Evolutionary conservation across 2,888 invertebrate species (phyloP).

Genomic region (Sesia apiformis): DNA sequence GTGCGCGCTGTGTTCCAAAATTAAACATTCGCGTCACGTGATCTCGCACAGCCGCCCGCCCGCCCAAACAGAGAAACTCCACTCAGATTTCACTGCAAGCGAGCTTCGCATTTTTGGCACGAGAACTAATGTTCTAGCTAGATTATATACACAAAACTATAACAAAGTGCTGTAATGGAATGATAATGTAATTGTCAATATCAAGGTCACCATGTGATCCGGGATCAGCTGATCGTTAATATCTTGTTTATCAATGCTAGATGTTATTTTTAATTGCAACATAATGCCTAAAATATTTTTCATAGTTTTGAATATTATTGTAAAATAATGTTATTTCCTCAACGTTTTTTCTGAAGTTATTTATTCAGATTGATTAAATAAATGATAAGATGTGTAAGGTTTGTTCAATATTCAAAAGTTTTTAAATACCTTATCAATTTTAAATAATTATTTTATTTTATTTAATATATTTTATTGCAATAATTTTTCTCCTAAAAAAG

Average conservation of each 20-base stretch:
- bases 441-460: too few species aligned
- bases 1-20: constrained; percentile 63
- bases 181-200: constrained; percentile 29
- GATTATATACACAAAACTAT: neutral
- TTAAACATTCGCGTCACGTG: constrained; percentile 64
- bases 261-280: too few species aligned
- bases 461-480: neutral
- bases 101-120: constrained; percentile 30
- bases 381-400: too few species aligned
- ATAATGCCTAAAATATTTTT: too few species aligned
- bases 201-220: constrained; percentile 45
- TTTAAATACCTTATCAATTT: too few species aligned
- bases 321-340: neutral
- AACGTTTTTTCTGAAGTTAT: too few species aligned
- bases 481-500: neutral
- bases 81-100: constrained; percentile 63
- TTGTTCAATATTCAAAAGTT: too few species aligned
- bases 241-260: constrained; percentile 3
- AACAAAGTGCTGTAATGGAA: constrained; percentile 13
- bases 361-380: too few species aligned
- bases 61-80: constrained; percentile 73
- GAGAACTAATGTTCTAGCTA: constrained; percentile 13
- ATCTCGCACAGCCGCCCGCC: constrained; percentile 49
- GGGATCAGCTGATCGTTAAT: constrained; percentile 29
- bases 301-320: neutral